Evolutionary conservation across 2,888 invertebrate species (phyloP).

Genomic region (Drosophila subsilvestris): DNA sequence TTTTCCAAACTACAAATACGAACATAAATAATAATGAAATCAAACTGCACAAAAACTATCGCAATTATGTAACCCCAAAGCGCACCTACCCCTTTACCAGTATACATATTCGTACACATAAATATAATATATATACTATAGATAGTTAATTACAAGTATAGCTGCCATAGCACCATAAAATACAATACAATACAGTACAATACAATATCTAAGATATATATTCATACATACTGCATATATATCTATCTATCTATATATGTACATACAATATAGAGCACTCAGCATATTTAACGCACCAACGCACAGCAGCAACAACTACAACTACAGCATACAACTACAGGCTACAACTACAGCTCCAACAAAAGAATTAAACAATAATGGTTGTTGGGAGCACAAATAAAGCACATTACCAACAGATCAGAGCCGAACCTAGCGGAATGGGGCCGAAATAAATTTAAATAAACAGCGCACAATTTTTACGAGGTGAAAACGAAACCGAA

Average conservation of each 20-base stretch:
- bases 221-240: constrained; percentile 45
- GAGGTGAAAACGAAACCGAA: constrained; percentile 25
- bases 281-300: constrained; percentile 69
- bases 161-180: constrained; percentile 31
- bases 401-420: constrained; percentile 4
- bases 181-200: constrained; percentile 48
- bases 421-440: constrained; percentile 2
- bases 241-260: constrained; percentile 41
- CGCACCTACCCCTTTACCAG: constrained; percentile 28
- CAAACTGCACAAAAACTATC: constrained; percentile 61
- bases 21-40: constrained; percentile 36
- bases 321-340: constrained; percentile 14
- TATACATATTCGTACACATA: constrained; percentile 17
- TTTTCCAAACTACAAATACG: constrained; percentile 34
- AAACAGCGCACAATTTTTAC: constrained; percentile 39
- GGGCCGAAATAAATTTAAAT: constrained; percentile 44
- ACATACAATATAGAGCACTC: constrained; percentile 53
- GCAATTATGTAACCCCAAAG: constrained; percentile 55
- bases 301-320: constrained; percentile 49
- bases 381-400: neutral
- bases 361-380: constrained; percentile 15
- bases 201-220: constrained; percentile 36
- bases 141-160: constrained; percentile 35
- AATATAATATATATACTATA: constrained; percentile 3
- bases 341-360: constrained; percentile 13